Percentiles rank a stretch among this genome's conserved stretches.
Conservation (phyloP, 1,140 invertebrate species). For the Theocolax elegans region DNA sequence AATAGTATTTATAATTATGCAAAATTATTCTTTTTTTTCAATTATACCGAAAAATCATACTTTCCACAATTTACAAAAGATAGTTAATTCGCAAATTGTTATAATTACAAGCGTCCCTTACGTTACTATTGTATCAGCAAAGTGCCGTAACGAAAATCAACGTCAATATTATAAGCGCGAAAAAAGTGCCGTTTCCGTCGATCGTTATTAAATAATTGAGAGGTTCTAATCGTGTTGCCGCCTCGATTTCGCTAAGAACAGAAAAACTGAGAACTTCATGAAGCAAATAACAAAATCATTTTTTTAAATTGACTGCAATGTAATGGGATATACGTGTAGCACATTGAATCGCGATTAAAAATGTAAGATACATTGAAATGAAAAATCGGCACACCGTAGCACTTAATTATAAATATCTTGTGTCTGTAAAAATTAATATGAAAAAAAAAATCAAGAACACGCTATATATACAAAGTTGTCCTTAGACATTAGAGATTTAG, state of each 20-base stretch:
- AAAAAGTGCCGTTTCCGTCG: slow-evolving; percentile 32
- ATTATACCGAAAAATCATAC: too few relatives aligned
- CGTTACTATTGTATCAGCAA: slow-evolving; percentile 32
- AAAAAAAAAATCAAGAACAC: background rate
- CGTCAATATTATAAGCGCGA: slow-evolving; percentile 36
- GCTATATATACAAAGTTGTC: slow-evolving; percentile 36
- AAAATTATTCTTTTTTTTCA: too few relatives aligned
- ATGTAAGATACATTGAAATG: slow-evolving; percentile 1
- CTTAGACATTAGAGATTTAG: slow-evolving; percentile 46
- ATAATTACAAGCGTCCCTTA: too few relatives aligned
- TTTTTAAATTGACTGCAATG: background rate
- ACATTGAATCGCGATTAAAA: slow-evolving; percentile 11
- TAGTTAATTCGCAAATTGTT: too few relatives aligned
- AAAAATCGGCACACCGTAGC: background rate
- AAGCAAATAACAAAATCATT: too few relatives aligned
- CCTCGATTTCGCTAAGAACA: slow-evolving; percentile 15
- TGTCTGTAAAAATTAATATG: background rate
- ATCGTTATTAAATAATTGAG: background rate
- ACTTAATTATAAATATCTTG: slow-evolving; percentile 1
- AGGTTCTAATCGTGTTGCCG: slow-evolving; percentile 19
- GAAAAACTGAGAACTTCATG: too few relatives aligned
- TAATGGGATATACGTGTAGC: background rate
- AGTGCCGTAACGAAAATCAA: slow-evolving; percentile 31
- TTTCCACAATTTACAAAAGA: too few relatives aligned
- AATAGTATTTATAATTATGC: too few relatives aligned